Base-by-base conservation (phyloP, 2,113 vertebrate species). In the Scomber colias region DNA sequence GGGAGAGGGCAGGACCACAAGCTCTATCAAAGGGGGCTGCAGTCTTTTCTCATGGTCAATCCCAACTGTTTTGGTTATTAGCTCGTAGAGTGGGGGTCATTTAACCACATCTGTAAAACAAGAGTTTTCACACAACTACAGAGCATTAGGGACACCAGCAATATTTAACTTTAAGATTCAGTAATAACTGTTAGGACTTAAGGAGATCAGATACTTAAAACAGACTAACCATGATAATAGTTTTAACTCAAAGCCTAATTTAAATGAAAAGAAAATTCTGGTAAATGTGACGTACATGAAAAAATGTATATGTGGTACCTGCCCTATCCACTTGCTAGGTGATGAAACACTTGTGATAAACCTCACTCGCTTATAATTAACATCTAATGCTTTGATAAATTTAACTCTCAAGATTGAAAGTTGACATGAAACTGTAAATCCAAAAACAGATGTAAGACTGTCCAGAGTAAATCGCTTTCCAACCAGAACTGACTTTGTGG, bases 1-100 rank as follows among this genome's bases (percentile, higher is more conserved):
- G 96, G 96, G 96, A 96, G 88, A 90, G 89, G 87, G 88, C 90
- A 91, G 87, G 86, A 90, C 89, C 89, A 92, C 87, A 90, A 86
- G 87, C 84, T 89, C 84, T 93, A 91, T 91, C 85, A 82, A 89
- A 86, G 63, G 79, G 83, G 85, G 53, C 78, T 85, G 84, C 78
- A 86, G 87, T 64, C 85, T 92, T 75, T 90, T 90, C 89, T 90
- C 86, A 88, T 77, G 89, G 83, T 90, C 89, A 66, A 27, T 85
- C 88, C 88, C 84, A 83, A 91, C 82, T 81, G 86, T 90, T 75
- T 50, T 83, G 86, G 79, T 64, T 92, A 90, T 51, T 86, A 91
- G 84, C 64, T 86, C 64, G 87, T 75, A 89, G 85, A 81, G 82
- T 51, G 75, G 81, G 75, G 64, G 50, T 90, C 83, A 92, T 87